Percentiles rank a stretch among this genome's conserved stretches.
phyloP scores from a whole-genome alignment of 2,888 invertebrate species.

The Agonopterix subpropinquella region DNA sequence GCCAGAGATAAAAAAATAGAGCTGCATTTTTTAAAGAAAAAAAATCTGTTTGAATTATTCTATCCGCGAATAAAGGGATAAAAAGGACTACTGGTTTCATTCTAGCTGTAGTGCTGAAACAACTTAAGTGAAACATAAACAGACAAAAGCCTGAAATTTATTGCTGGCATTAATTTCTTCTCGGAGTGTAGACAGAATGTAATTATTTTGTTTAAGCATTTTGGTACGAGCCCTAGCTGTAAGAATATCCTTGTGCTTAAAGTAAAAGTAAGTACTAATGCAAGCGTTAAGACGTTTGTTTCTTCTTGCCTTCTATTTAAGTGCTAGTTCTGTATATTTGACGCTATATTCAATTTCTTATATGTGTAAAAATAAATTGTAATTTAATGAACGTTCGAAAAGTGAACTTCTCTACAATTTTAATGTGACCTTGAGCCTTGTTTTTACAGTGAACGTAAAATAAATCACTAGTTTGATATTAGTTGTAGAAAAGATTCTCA shows the following conservation, averaged over 20 bases:
- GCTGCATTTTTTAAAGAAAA: background rate
- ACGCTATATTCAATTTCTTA: no score
- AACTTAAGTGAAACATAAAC: slow-evolving; percentile 42
- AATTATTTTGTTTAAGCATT: slow-evolving; percentile 28
- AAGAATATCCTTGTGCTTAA: slow-evolving; percentile 9
- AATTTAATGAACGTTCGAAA: background rate
- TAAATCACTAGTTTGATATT: no score
- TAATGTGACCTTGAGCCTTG: no score
- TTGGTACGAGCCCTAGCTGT: slow-evolving; percentile 10
- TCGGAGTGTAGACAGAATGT: slow-evolving; percentile 29
- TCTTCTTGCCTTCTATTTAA: background rate
- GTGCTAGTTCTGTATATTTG: no score
- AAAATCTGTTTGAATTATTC: slow-evolving; percentile 3
- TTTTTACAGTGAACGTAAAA: no score
- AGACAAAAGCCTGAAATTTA: slow-evolving; percentile 44
- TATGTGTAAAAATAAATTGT: background rate
- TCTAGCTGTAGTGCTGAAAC: slow-evolving; percentile 23
- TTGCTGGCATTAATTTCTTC: slow-evolving; percentile 43
- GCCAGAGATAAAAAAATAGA: no score
- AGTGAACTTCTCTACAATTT: background rate
- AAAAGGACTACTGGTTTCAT: slow-evolving; percentile 19
- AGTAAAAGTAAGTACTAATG: background rate
- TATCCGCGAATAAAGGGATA: slow-evolving; percentile 13
- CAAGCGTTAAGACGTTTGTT: background rate
- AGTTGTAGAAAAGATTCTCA: no score